A percentile compares a stretch with the other conserved stretches of the same genome.
Evolutionary conservation across 1,140 invertebrate species (phyloP).

Genomic region (Anagrus nilaparvatae): DNA sequence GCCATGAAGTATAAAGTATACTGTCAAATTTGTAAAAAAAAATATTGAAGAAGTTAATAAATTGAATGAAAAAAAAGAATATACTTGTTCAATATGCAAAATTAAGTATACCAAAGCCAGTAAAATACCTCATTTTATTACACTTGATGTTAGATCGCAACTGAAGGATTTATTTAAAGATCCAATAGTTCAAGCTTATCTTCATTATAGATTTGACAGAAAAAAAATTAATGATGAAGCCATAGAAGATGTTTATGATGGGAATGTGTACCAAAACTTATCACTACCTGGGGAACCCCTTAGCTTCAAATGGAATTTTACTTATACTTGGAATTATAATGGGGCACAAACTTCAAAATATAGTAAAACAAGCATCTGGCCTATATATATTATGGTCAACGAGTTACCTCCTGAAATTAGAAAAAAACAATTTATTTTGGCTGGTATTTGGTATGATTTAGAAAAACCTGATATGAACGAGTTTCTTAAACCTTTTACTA

Average conservation of each 20-base stretch:
- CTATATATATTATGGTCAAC: slow-evolving; percentile 12
- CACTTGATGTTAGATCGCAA: too few species aligned
- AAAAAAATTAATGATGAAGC: slow-evolving; percentile 1
- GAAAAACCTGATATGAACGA: slow-evolving; percentile 7
- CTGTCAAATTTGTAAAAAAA: too few species aligned
- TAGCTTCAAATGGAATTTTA: slow-evolving; percentile 5
- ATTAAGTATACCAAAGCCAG: too few species aligned
- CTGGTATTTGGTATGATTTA: slow-evolving; percentile 8
- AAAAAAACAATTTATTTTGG: slow-evolving; percentile 9
- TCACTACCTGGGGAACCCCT: neutral
- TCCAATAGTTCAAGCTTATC: too few species aligned
- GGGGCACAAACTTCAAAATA: slow-evolving; percentile 9
- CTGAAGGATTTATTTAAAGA: too few species aligned
- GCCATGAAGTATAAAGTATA: too few species aligned
- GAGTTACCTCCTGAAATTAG: slow-evolving; percentile 10
- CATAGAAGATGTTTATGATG: slow-evolving; percentile 15
- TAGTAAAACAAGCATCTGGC: slow-evolving; percentile 11
- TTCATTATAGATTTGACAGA: neutral
- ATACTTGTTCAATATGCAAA: too few species aligned
- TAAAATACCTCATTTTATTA: too few species aligned
- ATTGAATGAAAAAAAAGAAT: too few species aligned
- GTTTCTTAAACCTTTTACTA: slow-evolving; percentile 1
- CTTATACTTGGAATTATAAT: slow-evolving; percentile 14
- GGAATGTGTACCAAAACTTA: slow-evolving; percentile 3
- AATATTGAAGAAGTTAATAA: too few species aligned